Base-by-base conservation (phyloP, 2,113 vertebrate species). In the human (Homo sapiens) region DNA sequence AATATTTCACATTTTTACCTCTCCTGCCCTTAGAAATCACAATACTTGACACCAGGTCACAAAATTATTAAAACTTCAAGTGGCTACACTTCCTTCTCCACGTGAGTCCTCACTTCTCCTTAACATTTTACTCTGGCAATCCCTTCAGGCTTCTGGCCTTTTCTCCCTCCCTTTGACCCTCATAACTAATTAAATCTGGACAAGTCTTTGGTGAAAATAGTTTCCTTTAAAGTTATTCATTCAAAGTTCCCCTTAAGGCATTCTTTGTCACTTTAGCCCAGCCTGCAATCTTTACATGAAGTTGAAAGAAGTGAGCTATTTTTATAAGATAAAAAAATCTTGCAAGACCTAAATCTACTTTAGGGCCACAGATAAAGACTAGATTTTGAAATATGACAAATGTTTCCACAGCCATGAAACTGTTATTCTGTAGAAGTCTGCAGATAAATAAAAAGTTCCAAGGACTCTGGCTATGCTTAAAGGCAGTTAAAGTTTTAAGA, bases 171-270 rank as follows among this genome's bases (percentile, higher is more conserved):
- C 96, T 98, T 98, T 99, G 98, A 99, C 98, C 98, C 95, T 97
- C 89, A 89, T 98, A 98, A 98, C 98, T 99, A 99, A 99, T 99
- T 99, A 99, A 99, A 99, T 98, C 97, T 98, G 98, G 98, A 99
- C 98, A 98, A 98, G 98, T 95, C 97, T 98, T 97, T 98, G 96
- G 94, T 97, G 98, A 98, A 99, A 98, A 98, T 96, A 98, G 98
- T 98, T 99, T 98, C 95, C 97, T 98, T 98, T 98, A 93, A 98
- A 98, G 86, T 98, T 98, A 98, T 98, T 98, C 97, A 98, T 98
- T 98, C 94, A 66, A 89, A 93, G 97, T 97, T 92, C 45, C 97
- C 98, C 98, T 98, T 95, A 91, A 98, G 98, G 98, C 98, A 98
- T 70, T 93, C 96, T 95, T 97, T 98, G 96, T 98, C 98, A 98